Conservation (phyloP, 1,140 invertebrate species). For the Oscheius sp. region DNA sequence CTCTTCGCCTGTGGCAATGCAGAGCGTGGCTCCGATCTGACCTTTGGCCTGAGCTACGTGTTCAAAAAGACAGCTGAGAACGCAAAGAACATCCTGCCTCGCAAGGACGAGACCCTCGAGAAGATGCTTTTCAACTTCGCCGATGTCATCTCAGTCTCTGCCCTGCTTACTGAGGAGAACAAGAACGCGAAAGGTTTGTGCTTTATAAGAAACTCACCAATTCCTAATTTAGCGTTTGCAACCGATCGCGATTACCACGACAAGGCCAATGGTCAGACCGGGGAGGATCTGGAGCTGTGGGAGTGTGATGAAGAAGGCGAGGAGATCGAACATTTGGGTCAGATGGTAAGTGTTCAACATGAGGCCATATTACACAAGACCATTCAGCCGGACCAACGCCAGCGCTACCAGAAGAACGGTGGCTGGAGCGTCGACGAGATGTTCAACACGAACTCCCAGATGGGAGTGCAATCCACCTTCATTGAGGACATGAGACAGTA, state of each 20-base stretch:
- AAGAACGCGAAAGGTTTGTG: slow-evolving; percentile 3
- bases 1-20: neutral
- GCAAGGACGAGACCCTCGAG: neutral
- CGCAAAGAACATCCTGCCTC: neutral
- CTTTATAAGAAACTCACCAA: neutral
- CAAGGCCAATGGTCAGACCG: neutral
- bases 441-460: slow-evolving; percentile 7
- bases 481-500: slow-evolving; percentile 20
- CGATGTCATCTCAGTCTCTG: slow-evolving; percentile 4
- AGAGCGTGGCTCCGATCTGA: neutral
- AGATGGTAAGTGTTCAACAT: neutral
- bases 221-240: neutral
- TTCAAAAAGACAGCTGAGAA: neutral
- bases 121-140: slow-evolving; percentile 19
- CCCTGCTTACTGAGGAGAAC: neutral
- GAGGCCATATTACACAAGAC: neutral
- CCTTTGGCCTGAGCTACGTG: neutral
- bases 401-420: slow-evolving; percentile 12
- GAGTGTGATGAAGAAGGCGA: neutral
- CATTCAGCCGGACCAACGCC: neutral
- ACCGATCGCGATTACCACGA: slow-evolving; percentile 23
- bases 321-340: slow-evolving; percentile 5
- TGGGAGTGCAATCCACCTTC: slow-evolving; percentile 8
- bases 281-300: slow-evolving; percentile 16
- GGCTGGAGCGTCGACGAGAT: slow-evolving; percentile 28